These are phyloP conservation scores for Upupa epops DNA, from an alignment of 2,113 vertebrate genomes.

Conservation along the genomic window DNA sequence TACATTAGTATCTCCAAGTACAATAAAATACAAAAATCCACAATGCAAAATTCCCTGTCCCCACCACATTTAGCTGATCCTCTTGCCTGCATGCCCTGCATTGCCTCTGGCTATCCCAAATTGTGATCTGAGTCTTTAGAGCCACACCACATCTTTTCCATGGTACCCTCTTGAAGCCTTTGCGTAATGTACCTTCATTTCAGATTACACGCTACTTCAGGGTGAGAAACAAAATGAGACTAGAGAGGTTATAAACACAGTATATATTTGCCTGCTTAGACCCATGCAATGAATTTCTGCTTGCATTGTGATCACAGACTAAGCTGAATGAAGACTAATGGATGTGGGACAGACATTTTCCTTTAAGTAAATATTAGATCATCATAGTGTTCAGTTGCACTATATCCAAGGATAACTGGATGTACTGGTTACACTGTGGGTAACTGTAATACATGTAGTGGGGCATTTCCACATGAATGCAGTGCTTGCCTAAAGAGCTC, in stretches of 20 bases:
- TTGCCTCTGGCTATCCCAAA: neutral
- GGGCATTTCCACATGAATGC: neutral
- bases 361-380: neutral
- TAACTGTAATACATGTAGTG: neutral
- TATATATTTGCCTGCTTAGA: neutral
- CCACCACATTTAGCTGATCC: neutral
- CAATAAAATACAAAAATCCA: neutral
- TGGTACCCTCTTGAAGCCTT: neutral
- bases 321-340: neutral
- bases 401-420: neutral
- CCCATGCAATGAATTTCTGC: neutral
- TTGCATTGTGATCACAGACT: neutral
- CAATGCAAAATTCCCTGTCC: neutral
- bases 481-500: neutral
- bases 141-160: neutral
- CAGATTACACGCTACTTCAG: neutral
- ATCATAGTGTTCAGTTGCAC: neutral
- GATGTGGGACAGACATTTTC: neutral
- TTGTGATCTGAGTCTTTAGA: neutral
- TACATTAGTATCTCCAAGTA: neutral
- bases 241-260: neutral
- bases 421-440: neutral
- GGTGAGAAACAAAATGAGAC: neutral
- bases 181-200: neutral
- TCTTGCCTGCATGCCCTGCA: neutral